Base-by-base conservation (phyloP, 2,113 vertebrate genomes). In the Microtus pennsylvanicus region DNA sequence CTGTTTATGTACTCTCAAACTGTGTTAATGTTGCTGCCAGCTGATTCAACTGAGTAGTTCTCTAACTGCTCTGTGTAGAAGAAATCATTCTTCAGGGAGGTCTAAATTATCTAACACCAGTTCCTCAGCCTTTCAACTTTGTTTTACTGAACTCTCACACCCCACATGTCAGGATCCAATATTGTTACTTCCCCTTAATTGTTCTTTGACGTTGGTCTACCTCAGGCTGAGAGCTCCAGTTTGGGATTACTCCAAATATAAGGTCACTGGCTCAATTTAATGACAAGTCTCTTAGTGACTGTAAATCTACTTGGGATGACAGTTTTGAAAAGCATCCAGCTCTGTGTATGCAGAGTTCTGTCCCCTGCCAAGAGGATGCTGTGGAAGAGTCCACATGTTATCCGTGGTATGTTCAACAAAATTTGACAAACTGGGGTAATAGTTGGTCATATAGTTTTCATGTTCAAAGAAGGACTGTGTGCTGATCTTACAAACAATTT, bases 401-500 rank as follows among this genome's bases (percentile, higher is more conserved):
- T 77, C 70, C 47, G 35, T 14, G 67, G 33, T 1, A 17, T 45
- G 38, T 42, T n/a, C 58, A 81, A 45, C 5, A 45, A 47, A 13
- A 0, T 35, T 3, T 80, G 78, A 93, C 69, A 89, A 92, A 93
- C 38, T 72, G 52, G 52, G 30, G 24, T 42, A 77, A 58, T 28
- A 85, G 28, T n/a, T 72, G 22, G 1, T 19, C 82, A 89, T 21
- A 94, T 91, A 81, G 74, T 97, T 95, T 78, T 61, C 72, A 33
- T 5, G 45, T 86, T 35, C 65, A 77, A 94, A 81, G 82, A 63
- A 91, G 76, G 35, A 96, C 75, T 65, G 19, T 17, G 22, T 30
- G 80, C 93, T 97, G 86, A 94, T 95, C 92, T 94, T 87, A 93
- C 86, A 96, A 93, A 93, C 83, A 96, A 93, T 95, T 92, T 76